Conservation (phyloP, 2,888 invertebrate species). For the Oxytorus armatus region DNA sequence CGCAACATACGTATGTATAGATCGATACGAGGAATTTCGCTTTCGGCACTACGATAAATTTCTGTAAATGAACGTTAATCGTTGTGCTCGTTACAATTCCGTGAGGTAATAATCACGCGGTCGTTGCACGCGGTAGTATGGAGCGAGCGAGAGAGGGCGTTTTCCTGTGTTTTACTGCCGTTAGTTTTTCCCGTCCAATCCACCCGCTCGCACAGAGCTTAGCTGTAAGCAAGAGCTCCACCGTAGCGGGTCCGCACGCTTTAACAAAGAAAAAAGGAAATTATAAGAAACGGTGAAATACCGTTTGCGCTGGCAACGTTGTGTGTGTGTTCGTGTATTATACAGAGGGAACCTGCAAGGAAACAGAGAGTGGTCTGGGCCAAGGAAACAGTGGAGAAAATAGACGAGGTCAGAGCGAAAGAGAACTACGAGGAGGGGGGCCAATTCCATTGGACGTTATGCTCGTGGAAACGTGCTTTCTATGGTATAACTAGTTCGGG, state of each 20-base stretch:
- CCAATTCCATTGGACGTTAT: slow-evolving; percentile 69
- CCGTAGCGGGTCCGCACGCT: slow-evolving; percentile 5
- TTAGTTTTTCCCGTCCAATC: slow-evolving; percentile 47
- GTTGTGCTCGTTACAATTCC: slow-evolving; percentile 50
- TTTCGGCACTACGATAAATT: slow-evolving; percentile 46
- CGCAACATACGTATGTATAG: neutral
- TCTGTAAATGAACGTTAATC: slow-evolving; percentile 54
- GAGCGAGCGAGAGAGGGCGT: slow-evolving; percentile 5
- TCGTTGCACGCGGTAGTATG: slow-evolving; percentile 39
- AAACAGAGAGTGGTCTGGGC: slow-evolving; percentile 22
- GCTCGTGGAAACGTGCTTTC: slow-evolving; percentile 69
- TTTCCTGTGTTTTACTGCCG: slow-evolving; percentile 53
- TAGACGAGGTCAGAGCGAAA: slow-evolving; percentile 42
- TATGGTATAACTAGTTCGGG: slow-evolving; percentile 54
- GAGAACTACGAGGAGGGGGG: slow-evolving; percentile 42
- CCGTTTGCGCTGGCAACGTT: slow-evolving; percentile 23
- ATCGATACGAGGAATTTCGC: slow-evolving; percentile 31
- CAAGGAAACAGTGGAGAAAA: slow-evolving; percentile 54
- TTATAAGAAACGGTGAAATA: slow-evolving; percentile 54
- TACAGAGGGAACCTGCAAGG: slow-evolving; percentile 20
- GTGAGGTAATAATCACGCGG: slow-evolving; percentile 57
- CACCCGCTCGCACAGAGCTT: slow-evolving; percentile 9
- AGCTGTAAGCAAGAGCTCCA: slow-evolving; percentile 9
- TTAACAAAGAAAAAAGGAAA: slow-evolving; percentile 46
- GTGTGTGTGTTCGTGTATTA: neutral